Evolutionary conservation across 1,140 invertebrate genomes (phyloP), one percentile per base, ranked within the genome.

Genomic region (Papilio xuthus): DNA sequence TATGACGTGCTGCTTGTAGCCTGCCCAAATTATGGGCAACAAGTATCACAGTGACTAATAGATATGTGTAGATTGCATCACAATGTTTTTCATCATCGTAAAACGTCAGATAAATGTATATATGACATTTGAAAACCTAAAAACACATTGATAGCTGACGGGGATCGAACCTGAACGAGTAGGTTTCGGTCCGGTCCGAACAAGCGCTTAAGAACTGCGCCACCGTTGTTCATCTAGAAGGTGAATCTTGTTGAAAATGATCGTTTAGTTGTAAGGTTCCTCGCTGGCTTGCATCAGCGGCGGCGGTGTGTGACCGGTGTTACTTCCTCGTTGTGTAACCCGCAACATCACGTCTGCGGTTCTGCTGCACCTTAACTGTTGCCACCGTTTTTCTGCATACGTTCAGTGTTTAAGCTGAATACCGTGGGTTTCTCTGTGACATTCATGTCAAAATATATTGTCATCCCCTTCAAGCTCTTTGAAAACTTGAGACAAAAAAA

Each of bases 291-390:
- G 74, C 78, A 81, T 82, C 77, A 80, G 42, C 60, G 56, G 71
- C 72, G 79, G 72, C 83, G 82, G 72, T 84, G 82, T 81, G 60
- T 80, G 79, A 32, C 74, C 77, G 79, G 75, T 84, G 84, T 87
- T 89, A 89, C 86, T 91, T 89, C 86, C 87, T 89, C 85, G 86
- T 91, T 86, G 82, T 87, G 82, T 79, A 81, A 89, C 82, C 85
- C 84, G 79, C 80, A 79, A 80, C 86, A 85, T 84, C 81, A 79
- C 79, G 80, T 78, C 79, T 78, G 78, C 77, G 81, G 84, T 84
- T 84, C 56, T 79, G 81, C 78, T 83, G 77, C 76, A 80, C 78
- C 80, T 63, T 88, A 84, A 85, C 84, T 86, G 88, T 87, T 83
- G 75, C 67, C 73, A 84, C 86, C 83, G 87, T 88, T 88, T 72